These are phyloP conservation scores for Gobio gobio DNA, from an alignment of 2,113 vertebrate genomes.

Conservation along the genomic window DNA sequence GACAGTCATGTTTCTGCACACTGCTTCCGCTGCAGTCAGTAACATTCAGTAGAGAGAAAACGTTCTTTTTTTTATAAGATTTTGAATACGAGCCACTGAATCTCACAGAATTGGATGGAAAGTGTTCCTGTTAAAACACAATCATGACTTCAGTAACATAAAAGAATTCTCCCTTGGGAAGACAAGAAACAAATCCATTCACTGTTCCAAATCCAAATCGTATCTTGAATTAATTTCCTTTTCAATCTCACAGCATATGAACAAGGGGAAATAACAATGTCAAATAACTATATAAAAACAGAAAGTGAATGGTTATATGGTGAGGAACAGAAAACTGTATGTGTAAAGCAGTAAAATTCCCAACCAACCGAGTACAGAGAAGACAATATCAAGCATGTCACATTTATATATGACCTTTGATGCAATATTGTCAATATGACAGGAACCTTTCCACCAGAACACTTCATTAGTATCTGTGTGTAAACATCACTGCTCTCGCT, in stretches of 20 bases:
- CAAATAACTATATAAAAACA: background rate
- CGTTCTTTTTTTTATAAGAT: background rate
- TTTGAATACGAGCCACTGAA: constrained; percentile 3
- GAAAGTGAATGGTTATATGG: background rate
- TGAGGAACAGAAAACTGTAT: background rate
- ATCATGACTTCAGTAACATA: background rate
- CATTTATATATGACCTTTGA: background rate
- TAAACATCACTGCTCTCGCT: background rate
- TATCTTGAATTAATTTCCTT: background rate
- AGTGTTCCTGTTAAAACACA: constrained; percentile 5
- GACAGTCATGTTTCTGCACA: background rate
- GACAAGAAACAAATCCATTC: background rate
- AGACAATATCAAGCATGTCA: constrained; percentile 1
- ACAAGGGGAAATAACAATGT: background rate
- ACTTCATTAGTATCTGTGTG: constrained; percentile 15
- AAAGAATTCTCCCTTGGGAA: background rate
- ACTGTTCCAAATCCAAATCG: background rate
- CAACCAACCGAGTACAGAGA: background rate
- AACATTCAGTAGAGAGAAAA: background rate
- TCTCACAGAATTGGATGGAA: background rate
- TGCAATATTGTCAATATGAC: constrained; percentile 10
- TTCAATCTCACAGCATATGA: background rate
- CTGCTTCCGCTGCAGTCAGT: constrained; percentile 1
- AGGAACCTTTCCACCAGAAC: background rate
- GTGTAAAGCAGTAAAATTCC: background rate